Evolutionary conservation across 2,113 vertebrate species (phyloP).

Genomic region (Zosterops lateralis): DNA sequence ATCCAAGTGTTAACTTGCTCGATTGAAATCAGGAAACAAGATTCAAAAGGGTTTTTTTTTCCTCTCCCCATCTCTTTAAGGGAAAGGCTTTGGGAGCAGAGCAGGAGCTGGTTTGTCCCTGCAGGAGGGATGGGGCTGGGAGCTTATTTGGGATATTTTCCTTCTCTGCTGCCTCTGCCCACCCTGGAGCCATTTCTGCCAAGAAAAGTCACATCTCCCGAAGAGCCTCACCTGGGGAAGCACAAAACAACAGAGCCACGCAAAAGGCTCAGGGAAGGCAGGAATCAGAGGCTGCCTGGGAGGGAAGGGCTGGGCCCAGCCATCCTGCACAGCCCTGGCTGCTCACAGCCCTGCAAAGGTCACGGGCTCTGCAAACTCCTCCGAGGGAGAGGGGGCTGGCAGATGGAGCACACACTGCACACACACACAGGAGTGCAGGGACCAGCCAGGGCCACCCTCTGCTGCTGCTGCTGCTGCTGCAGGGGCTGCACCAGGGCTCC

Average conservation of each 20-base stretch:
- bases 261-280: not conserved
- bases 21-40: not conserved
- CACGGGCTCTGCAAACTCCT: not conserved
- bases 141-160: not conserved
- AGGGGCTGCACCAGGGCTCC: not conserved
- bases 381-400: not conserved
- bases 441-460: not conserved
- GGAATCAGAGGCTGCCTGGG: not conserved
- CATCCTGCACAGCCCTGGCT: not conserved
- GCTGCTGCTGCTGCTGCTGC: not conserved
- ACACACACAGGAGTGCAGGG: not conserved
- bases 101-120: not conserved
- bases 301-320: not conserved
- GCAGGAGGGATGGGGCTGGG: not conserved
- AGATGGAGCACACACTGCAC: not conserved
- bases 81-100: not conserved
- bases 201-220: not conserved
- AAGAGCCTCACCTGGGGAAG: not conserved
- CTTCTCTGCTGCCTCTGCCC: rapidly evolving
- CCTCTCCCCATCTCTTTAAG: not conserved
- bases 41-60: not conserved
- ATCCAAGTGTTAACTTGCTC: not conserved
- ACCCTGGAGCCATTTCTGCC: not conserved
- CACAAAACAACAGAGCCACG: rapidly evolving
- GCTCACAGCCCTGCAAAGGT: not conserved